Evolutionary conservation across 2,797 vertebrate species (phyloP).

Genomic region (Ptychadena robeensis): DNA sequence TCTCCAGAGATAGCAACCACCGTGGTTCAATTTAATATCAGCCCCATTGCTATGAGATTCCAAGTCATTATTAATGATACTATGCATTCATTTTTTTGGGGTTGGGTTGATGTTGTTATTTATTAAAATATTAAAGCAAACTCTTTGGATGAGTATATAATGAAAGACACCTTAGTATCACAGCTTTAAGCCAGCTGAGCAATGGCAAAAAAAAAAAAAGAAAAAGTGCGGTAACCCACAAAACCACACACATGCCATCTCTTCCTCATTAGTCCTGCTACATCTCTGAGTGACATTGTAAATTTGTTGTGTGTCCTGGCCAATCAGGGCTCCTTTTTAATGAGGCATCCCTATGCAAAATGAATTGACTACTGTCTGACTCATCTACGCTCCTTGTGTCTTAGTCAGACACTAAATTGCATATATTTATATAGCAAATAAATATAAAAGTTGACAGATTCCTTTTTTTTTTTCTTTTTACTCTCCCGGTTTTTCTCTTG

Average conservation of each 20-base stretch:
- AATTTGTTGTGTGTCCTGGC: constrained; percentile 90
- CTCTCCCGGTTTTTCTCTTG: constrained; percentile 77
- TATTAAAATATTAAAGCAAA: constrained; percentile 99
- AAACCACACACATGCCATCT: constrained; percentile 61
- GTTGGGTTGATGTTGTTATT: constrained; percentile 99
- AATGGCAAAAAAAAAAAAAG: background rate
- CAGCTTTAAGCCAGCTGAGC: constrained; percentile 67
- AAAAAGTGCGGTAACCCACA: background rate
- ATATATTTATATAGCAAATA: constrained; percentile 82
- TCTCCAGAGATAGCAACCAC: constrained; percentile 97
- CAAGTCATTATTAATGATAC: constrained; percentile 99
- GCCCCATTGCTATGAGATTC: constrained; percentile 95
- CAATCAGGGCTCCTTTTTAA: constrained; percentile 86
- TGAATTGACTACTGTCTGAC: constrained; percentile 95
- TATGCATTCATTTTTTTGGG: constrained; percentile 99
- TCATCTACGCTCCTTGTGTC: constrained; percentile 84
- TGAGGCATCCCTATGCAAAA: constrained; percentile 97
- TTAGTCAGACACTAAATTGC: constrained; percentile 84
- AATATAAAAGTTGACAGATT: constrained; percentile 71
- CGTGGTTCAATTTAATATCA: constrained; percentile 99
- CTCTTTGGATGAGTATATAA: constrained; percentile 93
- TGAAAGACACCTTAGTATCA: constrained; percentile 87
- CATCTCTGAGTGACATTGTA: constrained; percentile 97
- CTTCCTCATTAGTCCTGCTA: constrained; percentile 95
- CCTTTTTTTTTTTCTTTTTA: constrained; percentile 65